A percentile compares a stretch with the other conserved stretches of the same genome.
phyloP scores from a whole-genome alignment of 2,113 vertebrate genomes.

The Hystrix brachyura region DNA sequence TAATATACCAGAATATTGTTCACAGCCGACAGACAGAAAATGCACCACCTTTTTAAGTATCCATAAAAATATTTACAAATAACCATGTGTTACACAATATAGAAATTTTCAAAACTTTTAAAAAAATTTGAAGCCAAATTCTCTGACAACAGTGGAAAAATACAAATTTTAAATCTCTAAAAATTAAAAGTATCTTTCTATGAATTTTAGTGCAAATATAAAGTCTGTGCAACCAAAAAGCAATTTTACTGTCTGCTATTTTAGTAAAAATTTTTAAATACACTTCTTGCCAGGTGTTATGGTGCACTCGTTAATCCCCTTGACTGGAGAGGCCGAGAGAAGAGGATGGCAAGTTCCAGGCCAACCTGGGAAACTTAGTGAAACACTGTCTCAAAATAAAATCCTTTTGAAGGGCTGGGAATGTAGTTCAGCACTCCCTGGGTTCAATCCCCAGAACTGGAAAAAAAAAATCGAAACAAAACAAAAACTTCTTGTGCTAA shows the following conservation, averaged over 20 bases:
- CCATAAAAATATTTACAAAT: conserved; percentile 44
- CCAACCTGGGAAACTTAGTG: not conserved
- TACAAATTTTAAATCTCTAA: not conserved
- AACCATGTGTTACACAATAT: not conserved
- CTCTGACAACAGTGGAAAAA: not conserved
- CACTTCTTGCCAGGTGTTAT: not conserved
- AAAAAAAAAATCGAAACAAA: no score
- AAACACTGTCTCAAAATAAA: not conserved
- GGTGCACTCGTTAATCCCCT: not conserved
- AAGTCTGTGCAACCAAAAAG: not conserved
- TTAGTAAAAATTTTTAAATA: conserved; percentile 47
- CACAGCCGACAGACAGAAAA: not conserved
- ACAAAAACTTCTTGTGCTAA: not conserved
- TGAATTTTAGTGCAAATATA: conserved; percentile 11
- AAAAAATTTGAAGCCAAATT: not conserved
- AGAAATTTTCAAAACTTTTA: conserved; percentile 30
- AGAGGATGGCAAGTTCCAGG: not conserved
- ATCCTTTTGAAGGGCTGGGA: not conserved
- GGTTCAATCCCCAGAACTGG: not conserved
- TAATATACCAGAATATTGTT: not conserved
- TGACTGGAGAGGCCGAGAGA: not conserved
- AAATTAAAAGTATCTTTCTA: conserved; percentile 35
- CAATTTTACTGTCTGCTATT: not conserved
- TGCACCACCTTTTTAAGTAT: conserved; percentile 16
- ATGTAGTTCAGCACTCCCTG: not conserved